Evolutionary conservation across 2,888 invertebrate species (phyloP), one percentile per base, ranked within the genome.

Genomic region (Nemapogon koenigi): DNA sequence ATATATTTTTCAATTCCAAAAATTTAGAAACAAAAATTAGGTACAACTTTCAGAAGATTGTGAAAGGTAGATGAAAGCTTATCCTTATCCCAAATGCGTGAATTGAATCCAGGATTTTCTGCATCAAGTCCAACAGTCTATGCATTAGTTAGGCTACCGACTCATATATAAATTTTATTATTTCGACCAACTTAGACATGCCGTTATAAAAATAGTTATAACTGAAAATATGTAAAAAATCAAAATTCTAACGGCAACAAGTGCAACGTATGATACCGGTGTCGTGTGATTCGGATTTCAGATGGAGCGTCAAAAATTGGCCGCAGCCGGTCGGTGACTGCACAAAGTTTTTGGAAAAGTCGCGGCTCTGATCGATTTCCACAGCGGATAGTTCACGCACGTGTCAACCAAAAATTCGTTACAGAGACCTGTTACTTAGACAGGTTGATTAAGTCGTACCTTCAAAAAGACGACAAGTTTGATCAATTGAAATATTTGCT

Each of bases 361-460:
- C 53, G 50, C 55, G 57, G 57, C 60, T 51, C 50, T 50, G 70
- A 72, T 73, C 64, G 68, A 78, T 76, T 78, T 72, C 57, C 73
- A 73, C 70, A 73, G 72, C 64, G 57, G 58, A 72, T 75, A 71
- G 67, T 57, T 57, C 69, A 76, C 73, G 76, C 76, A 71, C 76
- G 76, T 71, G 76, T 61, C 59, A 44, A 42, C 45, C 45, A 48
- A 40, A 43, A 16, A 61, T 68, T 69, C 43, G 69, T 58, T 54
- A 62, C 63, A 66, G 56, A 53, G 52, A 56, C 54, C 53, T 31
- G 33, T 33, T 18, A 13, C 13, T 19, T 51, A 52, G 49, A 43
- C 41, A 40, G 41, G 50, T 19, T 49, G 50, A 61, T 59, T 59
- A 53, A 58, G 55, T 44, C 54, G n/a, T n/a, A n/a, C n/a, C n/a